Evolutionary conservation across 1,140 invertebrate genomes (phyloP).

Genomic region (Holcopasites calliopsidis): DNA sequence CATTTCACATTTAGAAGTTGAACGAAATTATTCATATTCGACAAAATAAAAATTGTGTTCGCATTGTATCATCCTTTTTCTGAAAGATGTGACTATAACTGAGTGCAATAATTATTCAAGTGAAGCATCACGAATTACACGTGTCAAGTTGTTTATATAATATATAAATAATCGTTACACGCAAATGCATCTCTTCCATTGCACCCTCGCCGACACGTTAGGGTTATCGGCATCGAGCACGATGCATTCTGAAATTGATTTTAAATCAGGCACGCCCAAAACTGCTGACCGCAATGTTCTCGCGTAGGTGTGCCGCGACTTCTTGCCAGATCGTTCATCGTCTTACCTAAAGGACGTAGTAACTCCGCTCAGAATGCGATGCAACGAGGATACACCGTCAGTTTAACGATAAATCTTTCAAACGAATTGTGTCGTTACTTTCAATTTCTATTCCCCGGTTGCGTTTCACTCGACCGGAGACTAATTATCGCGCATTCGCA

Average conservation of each 20-base stretch:
- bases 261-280: constrained; percentile 42
- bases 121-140: too few relatives aligned
- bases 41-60: too few relatives aligned
- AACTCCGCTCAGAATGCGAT: constrained; percentile 28
- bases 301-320: constrained; percentile 38
- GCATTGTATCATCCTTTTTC: too few relatives aligned
- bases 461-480: neutral
- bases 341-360: constrained; percentile 35
- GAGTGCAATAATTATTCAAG: too few relatives aligned
- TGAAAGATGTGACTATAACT: too few relatives aligned
- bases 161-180: too few relatives aligned
- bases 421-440: neutral
- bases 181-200: neutral
- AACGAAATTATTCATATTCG: too few relatives aligned
- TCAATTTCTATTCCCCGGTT: neutral
- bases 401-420: constrained; percentile 6
- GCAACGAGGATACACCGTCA: constrained; percentile 13
- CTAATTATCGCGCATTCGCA: neutral
- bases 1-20: too few relatives aligned
- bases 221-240: neutral
- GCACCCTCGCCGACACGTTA: neutral
- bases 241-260: constrained; percentile 42
- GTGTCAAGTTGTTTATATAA: too few relatives aligned
- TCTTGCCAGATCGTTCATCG: constrained; percentile 37
- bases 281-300: constrained; percentile 25